Conservation (phyloP, 2,113 vertebrate species). For the Platichthys stellatus region DNA sequence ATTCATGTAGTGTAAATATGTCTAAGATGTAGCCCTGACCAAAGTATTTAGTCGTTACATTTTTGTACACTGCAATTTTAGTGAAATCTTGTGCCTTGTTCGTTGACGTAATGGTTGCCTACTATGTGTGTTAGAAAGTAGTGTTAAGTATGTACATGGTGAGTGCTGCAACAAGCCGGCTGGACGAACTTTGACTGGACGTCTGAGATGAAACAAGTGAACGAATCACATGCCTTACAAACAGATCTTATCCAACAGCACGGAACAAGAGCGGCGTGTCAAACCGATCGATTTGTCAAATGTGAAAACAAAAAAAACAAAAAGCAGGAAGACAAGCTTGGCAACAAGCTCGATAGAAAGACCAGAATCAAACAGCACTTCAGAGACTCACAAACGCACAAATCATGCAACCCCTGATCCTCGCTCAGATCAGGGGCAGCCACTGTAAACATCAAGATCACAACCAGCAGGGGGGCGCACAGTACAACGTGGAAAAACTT, state of each 20-base stretch:
- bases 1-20: conserved; percentile 59
- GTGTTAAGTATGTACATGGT: conserved; percentile 20
- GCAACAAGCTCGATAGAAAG: neutral
- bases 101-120: neutral
- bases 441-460: conserved; percentile 32
- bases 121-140: conserved; percentile 20
- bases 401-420: conserved; percentile 33
- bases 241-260: conserved; percentile 22
- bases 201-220: conserved; percentile 8
- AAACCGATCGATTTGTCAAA: neutral
- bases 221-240: conserved; percentile 36
- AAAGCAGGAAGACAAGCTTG: conserved; percentile 15
- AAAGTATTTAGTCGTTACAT: neutral
- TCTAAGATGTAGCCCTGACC: conserved; percentile 25
- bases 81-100: conserved; percentile 13
- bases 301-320: neutral
- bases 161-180: conserved; percentile 9
- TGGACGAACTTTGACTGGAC: conserved; percentile 8
- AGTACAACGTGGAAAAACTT: neutral
- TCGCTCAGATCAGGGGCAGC: conserved; percentile 23
- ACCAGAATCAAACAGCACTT: conserved; percentile 14
- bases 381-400: conserved; percentile 6
- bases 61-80: conserved; percentile 5
- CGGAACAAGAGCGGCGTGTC: neutral
- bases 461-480: conserved; percentile 4